phyloP scores from a whole-genome alignment of 1,140 invertebrate species.

The Listronotus bonariensis region DNA sequence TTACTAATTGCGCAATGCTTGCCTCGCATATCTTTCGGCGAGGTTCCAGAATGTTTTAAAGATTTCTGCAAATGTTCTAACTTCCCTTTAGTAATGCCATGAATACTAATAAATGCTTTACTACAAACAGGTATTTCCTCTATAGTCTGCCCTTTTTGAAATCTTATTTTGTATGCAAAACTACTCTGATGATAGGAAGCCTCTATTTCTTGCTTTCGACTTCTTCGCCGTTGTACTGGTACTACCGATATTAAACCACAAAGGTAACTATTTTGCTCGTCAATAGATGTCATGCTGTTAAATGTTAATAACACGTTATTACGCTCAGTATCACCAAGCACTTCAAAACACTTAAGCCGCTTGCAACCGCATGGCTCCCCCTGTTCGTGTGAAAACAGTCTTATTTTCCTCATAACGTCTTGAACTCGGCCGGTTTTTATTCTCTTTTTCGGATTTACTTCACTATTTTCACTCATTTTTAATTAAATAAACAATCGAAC shows the following conservation, averaged over 20 bases:
- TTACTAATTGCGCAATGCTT: too few relatives aligned
- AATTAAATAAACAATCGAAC: not conserved
- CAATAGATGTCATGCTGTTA: not conserved
- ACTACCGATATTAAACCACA: too few relatives aligned
- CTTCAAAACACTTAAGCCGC: not conserved
- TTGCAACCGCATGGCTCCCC: not conserved
- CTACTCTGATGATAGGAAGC: constrained; percentile 17
- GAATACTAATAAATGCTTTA: not conserved
- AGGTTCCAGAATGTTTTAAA: not conserved
- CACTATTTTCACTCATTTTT: constrained; percentile 4
- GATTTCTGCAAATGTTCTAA: constrained; percentile 3
- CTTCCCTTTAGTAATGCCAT: not conserved
- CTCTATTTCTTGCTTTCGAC: not conserved
- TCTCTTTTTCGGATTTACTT: not conserved
- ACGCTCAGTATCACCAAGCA: not conserved
- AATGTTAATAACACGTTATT: not conserved
- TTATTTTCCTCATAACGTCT: constrained; percentile 9
- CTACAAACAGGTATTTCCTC: not conserved
- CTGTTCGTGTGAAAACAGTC: constrained; percentile 1
- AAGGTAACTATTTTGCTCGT: not conserved
- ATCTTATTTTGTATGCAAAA: not conserved
- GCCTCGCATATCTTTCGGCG: constrained; percentile 1
- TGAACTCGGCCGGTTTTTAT: not conserved
- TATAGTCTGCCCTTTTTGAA: not conserved
- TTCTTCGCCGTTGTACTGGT: not conserved